phyloP scores from a whole-genome alignment of 2,113 vertebrate genomes.

The Lanius ludovicianus region DNA sequence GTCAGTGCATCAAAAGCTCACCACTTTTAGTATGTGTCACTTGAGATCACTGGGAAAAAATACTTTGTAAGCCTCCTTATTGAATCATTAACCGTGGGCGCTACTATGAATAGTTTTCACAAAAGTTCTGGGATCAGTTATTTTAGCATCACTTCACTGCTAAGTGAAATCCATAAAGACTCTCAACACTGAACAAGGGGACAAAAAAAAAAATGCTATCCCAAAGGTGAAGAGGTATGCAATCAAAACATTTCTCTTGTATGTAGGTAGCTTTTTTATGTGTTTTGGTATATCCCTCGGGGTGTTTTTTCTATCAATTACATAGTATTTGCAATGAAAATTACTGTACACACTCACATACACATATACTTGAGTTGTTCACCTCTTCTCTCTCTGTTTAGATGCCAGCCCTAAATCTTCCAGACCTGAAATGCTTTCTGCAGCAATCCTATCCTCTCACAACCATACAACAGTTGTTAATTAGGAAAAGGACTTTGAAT shows the following conservation, averaged over 20 bases:
- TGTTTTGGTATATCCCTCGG: background rate
- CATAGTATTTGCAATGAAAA: background rate
- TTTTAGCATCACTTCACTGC: background rate
- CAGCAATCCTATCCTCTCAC: background rate
- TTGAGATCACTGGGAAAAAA: background rate
- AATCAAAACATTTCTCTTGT: background rate
- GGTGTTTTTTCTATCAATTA: background rate
- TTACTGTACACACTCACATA: background rate
- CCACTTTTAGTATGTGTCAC: conserved; percentile 6
- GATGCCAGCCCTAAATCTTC: background rate
- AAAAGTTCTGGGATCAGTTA: background rate
- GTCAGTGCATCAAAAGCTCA: conserved; percentile 29
- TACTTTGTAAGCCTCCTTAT: background rate
- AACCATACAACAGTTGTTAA: background rate
- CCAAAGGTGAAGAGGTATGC: background rate
- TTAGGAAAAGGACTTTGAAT: background rate
- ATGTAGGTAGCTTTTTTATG: background rate
- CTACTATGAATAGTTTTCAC: conserved; percentile 5
- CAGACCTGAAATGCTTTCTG: background rate
- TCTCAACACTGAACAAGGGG: background rate
- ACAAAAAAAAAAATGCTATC: background rate
- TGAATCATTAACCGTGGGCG: conserved; percentile 8
- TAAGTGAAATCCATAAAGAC: background rate
- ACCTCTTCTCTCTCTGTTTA: background rate
- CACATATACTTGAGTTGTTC: background rate